Evolutionary conservation across 2,797 vertebrate genomes (phyloP).

Genomic region (Epinephelus coioides): DNA sequence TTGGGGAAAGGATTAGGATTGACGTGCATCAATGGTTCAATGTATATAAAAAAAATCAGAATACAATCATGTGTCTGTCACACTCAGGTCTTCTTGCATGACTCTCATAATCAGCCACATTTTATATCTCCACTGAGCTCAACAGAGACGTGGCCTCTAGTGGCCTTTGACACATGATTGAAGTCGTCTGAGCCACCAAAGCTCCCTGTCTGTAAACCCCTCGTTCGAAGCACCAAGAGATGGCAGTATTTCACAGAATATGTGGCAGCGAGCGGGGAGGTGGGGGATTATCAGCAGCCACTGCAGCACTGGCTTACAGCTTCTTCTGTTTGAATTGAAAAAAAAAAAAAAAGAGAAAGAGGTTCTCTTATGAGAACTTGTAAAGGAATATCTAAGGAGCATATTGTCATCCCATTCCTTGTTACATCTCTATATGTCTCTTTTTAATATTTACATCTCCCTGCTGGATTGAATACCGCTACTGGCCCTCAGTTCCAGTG

Average conservation of each 20-base stretch:
- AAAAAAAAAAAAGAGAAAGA: slow-evolving; percentile 58
- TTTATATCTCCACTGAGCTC: slow-evolving; percentile 16
- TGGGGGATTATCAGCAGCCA: slow-evolving; percentile 65
- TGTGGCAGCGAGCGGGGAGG: slow-evolving; percentile 62
- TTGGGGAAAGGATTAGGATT: neutral
- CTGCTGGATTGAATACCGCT: slow-evolving; percentile 58
- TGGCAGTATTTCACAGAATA: slow-evolving; percentile 97
- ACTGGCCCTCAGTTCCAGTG: slow-evolving; percentile 63
- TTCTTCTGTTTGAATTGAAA: slow-evolving; percentile 77
- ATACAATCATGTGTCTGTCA: neutral
- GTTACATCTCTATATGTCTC: slow-evolving; percentile 69
- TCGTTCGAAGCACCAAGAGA: slow-evolving; percentile 86
- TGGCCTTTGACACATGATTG: slow-evolving; percentile 56
- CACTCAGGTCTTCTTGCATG: slow-evolving; percentile 9
- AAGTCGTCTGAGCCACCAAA: slow-evolving; percentile 40
- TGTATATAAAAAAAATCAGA: neutral
- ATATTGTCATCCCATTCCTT: slow-evolving; percentile 62
- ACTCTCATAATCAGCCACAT: slow-evolving; percentile 29
- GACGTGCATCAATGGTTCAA: neutral
- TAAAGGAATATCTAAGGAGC: slow-evolving; percentile 72
- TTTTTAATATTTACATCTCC: slow-evolving; percentile 72
- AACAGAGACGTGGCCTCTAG: slow-evolving; percentile 38
- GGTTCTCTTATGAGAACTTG: slow-evolving; percentile 76
- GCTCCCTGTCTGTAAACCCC: slow-evolving; percentile 17
- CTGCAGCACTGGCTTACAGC: slow-evolving; percentile 69